Base-by-base conservation (phyloP, 2,888 invertebrate genomes). In the Drosophila mimica region DNA sequence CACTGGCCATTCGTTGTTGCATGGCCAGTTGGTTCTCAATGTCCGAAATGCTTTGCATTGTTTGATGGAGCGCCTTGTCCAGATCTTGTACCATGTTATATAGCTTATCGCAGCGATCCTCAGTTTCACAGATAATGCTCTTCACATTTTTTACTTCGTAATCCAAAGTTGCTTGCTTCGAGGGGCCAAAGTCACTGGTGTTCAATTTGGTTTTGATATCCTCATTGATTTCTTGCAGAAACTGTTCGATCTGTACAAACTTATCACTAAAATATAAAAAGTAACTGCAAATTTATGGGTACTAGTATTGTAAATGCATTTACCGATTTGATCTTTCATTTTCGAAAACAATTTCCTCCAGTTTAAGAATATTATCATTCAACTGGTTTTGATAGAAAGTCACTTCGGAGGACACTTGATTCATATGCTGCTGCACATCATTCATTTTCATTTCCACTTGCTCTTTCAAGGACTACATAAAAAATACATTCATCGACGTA, bases 91-190 rank as follows among this genome's bases (percentile, higher is more conserved):
- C 85, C 43, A 94, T 92, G n/a, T 91, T 92, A 17, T 93, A 93
- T 13, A 95, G 87, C 40, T 93, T 93, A 60, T 94, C 94, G 40
- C 94, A 92, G 72, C 94, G 94, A 46, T 94, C 94, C 25, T 94
- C 93, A 13, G 94, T 93, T 80, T 94, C 94, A 40, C 93, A 93
- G 0, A 94, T 93, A 57, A 94, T 94, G 77, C 94, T 94, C 71
- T 93, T 94, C 67, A 94, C 92, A 17, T 94, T 92, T 81, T 94
- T 94, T 0, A 94, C 91, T 82, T 94, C 94, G 64, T 93, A 94
- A 74, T 93, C 93, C 17, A 94, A 79, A 31, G 92, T 92, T 2
- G 93, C 92, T 67, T 94, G 93, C 85, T 94, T 94, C 0, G 92
- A 88, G 51, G 91, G 93, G 38, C 94, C 82, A 69, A 94, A 94